Conservation (phyloP, 1,140 invertebrate species). For the Bombyx mandarina region DNA sequence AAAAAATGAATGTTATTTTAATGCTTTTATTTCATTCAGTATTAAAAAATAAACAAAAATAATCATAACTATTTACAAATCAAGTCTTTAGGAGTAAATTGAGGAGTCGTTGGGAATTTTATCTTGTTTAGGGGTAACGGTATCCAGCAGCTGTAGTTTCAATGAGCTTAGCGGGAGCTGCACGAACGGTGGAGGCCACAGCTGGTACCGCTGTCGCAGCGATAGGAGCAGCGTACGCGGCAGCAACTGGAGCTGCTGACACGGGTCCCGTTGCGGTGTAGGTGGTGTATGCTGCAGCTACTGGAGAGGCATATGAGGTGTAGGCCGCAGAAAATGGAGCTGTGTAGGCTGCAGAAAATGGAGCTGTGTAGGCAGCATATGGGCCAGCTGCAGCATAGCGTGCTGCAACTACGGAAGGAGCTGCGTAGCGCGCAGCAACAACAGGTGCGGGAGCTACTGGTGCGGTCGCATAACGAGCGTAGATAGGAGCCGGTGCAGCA, state of each 20-base stretch:
- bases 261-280: neutral
- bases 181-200: conserved; percentile 10
- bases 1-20: conserved; percentile 6
- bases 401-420: conserved; percentile 15
- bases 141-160: conserved; percentile 40
- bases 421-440: conserved; percentile 20
- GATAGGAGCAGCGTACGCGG: conserved; percentile 8
- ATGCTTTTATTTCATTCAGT: conserved; percentile 11
- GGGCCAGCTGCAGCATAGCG: neutral
- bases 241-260: conserved; percentile 4
- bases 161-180: conserved; percentile 41
- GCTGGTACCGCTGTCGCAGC: conserved; percentile 6
- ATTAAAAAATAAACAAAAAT: conserved; percentile 22
- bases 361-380: conserved; percentile 10
- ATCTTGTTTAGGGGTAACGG: conserved; percentile 39
- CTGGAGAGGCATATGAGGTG: conserved; percentile 5
- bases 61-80: conserved; percentile 45
- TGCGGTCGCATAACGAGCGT: conserved; percentile 19
- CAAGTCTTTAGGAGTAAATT: conserved; percentile 40
- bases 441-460: conserved; percentile 23
- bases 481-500: conserved; percentile 19
- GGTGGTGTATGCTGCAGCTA: neutral
- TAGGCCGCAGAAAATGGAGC: conserved; percentile 11
- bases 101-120: conserved; percentile 23
- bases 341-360: conserved; percentile 9